A percentile compares a stretch with the other conserved stretches of the same genome.
Conservation (phyloP, 2,113 vertebrate genomes). For the Suncus etruscus region DNA sequence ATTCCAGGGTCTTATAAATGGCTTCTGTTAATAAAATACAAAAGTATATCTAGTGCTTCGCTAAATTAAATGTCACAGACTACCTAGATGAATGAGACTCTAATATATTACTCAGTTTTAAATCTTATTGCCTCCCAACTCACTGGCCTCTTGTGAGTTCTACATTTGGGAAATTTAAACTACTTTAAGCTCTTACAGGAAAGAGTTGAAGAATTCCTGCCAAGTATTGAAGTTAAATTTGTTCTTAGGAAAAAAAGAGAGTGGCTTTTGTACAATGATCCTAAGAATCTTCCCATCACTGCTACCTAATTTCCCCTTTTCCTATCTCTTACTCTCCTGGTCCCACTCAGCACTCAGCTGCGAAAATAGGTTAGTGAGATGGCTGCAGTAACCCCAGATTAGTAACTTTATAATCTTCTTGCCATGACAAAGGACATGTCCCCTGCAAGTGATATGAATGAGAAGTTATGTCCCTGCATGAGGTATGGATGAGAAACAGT, state of each 20-base stretch:
- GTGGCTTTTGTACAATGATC: conserved; percentile 42
- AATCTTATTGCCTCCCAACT: conserved; percentile 12
- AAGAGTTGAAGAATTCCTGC: conserved; percentile 16
- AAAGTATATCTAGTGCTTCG: conserved; percentile 16
- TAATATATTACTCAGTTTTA: conserved; percentile 53
- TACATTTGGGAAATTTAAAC: conserved; percentile 43
- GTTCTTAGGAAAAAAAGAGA: neutral
- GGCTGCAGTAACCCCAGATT: neutral
- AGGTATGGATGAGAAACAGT: neutral
- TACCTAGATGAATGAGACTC: conserved; percentile 2
- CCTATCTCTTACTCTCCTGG: neutral
- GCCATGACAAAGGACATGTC: neutral
- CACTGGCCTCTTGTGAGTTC: neutral
- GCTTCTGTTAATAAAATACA: neutral
- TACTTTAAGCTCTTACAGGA: conserved; percentile 51
- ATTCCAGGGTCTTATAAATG: neutral
- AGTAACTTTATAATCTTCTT: conserved; percentile 66
- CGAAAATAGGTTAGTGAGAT: neutral
- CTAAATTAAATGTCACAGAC: conserved; percentile 17
- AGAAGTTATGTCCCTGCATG: neutral
- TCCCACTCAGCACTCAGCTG: neutral
- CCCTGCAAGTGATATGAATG: neutral
- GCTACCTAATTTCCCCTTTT: neutral
- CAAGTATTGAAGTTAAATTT: conserved; percentile 51
- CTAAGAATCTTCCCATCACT: conserved; percentile 32